Conservation (phyloP, 2,113 vertebrate species). For the Gymnogyps californianus region DNA sequence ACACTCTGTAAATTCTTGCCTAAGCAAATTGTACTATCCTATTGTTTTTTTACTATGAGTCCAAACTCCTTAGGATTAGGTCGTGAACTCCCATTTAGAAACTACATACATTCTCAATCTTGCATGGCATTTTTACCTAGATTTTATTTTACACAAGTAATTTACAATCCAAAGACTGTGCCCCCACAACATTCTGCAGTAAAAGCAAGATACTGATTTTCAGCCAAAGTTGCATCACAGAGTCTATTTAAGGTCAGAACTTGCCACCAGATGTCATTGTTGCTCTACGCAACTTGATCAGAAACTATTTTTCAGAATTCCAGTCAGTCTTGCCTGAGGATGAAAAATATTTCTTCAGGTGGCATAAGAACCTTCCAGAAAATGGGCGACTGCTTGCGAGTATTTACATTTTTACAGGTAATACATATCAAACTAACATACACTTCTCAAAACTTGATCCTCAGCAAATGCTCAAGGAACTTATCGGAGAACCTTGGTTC, state of each 20-base stretch:
- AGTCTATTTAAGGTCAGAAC: background rate
- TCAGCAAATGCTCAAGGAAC: background rate
- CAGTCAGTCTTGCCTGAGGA: background rate
- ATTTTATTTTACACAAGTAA: background rate
- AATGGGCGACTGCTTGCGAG: fast-evolving
- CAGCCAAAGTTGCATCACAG: background rate
- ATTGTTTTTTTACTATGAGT: background rate
- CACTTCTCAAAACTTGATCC: background rate
- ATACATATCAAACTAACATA: background rate
- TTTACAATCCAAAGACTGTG: background rate
- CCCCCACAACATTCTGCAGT: background rate
- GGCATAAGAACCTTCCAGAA: background rate
- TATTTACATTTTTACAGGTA: background rate
- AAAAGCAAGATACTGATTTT: background rate
- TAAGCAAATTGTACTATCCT: background rate
- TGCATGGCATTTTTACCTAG: background rate
- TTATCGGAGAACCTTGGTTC: background rate
- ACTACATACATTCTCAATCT: background rate
- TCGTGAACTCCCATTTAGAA: background rate
- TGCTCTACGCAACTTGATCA: background rate
- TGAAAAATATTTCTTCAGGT: background rate
- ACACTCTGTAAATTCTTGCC: background rate
- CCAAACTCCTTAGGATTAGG: background rate
- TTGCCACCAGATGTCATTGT: conserved; percentile 58
- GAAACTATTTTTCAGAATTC: background rate